Evolutionary conservation across 1,140 invertebrate genomes (phyloP).

Genomic region (Leptestheria dahalacensis): DNA sequence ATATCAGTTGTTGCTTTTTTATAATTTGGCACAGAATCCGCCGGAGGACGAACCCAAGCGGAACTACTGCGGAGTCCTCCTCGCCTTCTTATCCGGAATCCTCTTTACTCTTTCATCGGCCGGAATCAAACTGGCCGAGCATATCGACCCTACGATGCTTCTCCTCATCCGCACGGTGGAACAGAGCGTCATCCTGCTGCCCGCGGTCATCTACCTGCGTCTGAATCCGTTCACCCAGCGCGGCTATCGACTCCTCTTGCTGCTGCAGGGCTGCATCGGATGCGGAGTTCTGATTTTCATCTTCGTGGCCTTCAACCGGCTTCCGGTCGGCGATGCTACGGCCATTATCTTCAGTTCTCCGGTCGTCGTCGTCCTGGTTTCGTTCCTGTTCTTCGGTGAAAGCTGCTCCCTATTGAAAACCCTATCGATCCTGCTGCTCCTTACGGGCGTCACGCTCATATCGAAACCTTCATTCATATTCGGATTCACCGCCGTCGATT

Average conservation of each 20-base stretch:
- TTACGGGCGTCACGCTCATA: not conserved
- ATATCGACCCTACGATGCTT: constrained; percentile 8
- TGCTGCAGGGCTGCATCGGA: not conserved
- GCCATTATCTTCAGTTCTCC: constrained; percentile 4
- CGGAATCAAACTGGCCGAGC: constrained; percentile 1
- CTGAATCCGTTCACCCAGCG: not conserved
- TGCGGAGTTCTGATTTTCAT: constrained; percentile 1
- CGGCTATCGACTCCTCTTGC: not conserved
- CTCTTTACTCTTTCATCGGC: not conserved
- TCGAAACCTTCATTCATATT: not conserved
- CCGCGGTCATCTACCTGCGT: not conserved
- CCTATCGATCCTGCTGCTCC: not conserved
- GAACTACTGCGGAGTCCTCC: constrained; percentile 1
- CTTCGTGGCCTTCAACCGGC: constrained; percentile 3
- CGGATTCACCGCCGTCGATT: not conserved
- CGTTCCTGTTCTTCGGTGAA: not conserved
- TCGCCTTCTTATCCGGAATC: not conserved
- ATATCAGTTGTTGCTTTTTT: no score
- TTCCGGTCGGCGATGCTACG: constrained; percentile 4
- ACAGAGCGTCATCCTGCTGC: not conserved
- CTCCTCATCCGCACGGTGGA: not conserved
- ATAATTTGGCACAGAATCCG: no score
- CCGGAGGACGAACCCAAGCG: no score
- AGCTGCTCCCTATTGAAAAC: not conserved
- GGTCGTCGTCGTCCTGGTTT: not conserved